phyloP scores from a whole-genome alignment of 2,113 vertebrate species.

The Henicopernis longicauda region DNA sequence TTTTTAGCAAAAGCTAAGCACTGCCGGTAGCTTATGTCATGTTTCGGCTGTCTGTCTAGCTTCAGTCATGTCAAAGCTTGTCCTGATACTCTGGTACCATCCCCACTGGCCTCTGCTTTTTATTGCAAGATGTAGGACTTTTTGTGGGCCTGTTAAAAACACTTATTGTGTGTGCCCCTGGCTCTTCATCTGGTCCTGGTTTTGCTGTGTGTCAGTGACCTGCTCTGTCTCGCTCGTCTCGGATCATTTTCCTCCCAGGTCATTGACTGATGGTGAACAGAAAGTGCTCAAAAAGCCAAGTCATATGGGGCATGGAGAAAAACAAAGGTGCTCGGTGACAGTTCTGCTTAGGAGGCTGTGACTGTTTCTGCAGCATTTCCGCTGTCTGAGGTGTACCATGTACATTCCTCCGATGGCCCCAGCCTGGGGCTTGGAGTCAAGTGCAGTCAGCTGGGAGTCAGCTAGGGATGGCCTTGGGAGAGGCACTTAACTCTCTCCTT shows the following conservation, averaged over 20 bases:
- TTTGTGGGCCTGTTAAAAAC: background rate
- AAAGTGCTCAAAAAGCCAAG: background rate
- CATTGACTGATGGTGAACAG: background rate
- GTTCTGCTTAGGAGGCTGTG: background rate
- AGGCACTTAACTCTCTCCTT: constrained; percentile 27
- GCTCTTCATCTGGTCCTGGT: background rate
- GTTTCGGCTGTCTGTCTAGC: background rate
- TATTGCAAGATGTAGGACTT: background rate
- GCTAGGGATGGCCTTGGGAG: background rate
- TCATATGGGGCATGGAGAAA: background rate
- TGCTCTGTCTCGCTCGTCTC: background rate
- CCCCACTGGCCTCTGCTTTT: background rate
- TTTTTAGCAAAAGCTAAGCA: background rate
- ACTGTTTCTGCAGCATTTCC: background rate
- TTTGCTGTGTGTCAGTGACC: background rate
- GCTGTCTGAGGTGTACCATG: background rate
- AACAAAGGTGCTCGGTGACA: background rate
- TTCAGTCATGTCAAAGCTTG: background rate
- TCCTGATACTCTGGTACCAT: background rate
- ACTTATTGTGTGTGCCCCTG: background rate
- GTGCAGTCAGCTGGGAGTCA: background rate
- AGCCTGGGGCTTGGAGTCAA: background rate
- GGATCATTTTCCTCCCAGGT: background rate
- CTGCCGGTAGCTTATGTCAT: background rate
- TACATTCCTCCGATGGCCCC: background rate